Conservation (phyloP, 2,888 invertebrate species). For the Colletes collaris region DNA sequence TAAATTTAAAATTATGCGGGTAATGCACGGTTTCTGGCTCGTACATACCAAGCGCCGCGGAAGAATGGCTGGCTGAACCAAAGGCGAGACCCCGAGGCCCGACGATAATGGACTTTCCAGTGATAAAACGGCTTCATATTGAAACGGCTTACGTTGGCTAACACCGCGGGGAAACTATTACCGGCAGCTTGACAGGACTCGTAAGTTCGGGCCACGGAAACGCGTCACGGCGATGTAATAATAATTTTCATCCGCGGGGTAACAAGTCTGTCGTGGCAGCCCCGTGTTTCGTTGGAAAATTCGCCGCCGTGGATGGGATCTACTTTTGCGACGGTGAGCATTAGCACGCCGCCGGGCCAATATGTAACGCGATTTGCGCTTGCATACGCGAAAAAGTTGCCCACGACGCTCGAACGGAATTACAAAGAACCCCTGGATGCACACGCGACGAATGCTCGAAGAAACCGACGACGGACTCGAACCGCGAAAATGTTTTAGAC, state of each 20-base stretch:
- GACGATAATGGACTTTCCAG: slow-evolving; percentile 79
- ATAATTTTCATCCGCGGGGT: slow-evolving; percentile 24
- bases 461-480: too few relatives aligned
- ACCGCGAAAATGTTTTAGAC: too few relatives aligned
- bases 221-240: slow-evolving; percentile 17
- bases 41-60: slow-evolving; percentile 61
- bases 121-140: slow-evolving; percentile 78
- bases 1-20: slow-evolving; percentile 79
- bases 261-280: slow-evolving; percentile 4
- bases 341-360: neutral
- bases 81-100: slow-evolving; percentile 31
- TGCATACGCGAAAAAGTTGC: neutral
- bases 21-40: slow-evolving; percentile 75
- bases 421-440: neutral
- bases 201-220: slow-evolving; percentile 11
- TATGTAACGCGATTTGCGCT: slow-evolving; percentile 3
- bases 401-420: neutral
- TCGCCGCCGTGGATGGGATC: neutral
- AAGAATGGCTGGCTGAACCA: slow-evolving; percentile 61
- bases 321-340: neutral
- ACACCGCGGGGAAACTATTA: slow-evolving; percentile 70
- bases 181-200: slow-evolving; percentile 61
- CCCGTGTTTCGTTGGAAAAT: slow-evolving; percentile 7
- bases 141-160: slow-evolving; percentile 72
- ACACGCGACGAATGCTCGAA: too few relatives aligned